A percentile compares a stretch with the other conserved stretches of the same genome.
These are phyloP conservation scores for Platyrinchus mystaceus DNA, from an alignment of 2,797 vertebrate genomes.

Conservation along the genomic window DNA sequence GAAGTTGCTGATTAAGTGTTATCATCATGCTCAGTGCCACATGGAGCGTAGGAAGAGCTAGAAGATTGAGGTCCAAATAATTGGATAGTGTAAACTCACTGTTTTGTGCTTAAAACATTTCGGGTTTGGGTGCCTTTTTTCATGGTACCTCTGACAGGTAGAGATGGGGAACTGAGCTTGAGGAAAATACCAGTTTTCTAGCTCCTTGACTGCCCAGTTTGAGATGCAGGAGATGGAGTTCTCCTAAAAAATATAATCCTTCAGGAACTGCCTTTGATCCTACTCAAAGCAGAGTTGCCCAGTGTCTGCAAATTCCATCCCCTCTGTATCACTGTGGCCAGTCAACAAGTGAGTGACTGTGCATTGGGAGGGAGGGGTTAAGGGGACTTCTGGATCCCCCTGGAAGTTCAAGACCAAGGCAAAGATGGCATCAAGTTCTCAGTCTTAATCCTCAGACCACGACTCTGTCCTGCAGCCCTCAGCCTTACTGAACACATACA, in stretches of 20 bases:
- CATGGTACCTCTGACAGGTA: rapidly evolving
- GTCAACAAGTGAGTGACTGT: neutral
- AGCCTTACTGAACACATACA: neutral
- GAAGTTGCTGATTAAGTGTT: neutral
- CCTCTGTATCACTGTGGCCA: neutral
- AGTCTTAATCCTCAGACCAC: neutral
- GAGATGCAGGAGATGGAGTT: neutral
- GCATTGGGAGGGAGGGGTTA: neutral
- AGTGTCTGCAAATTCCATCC: neutral
- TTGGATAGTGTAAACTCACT: neutral
- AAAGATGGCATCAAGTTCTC: neutral
- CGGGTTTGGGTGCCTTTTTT: neutral
- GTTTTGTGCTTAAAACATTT: neutral
- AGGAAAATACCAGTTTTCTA: neutral
- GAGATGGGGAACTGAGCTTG: neutral
- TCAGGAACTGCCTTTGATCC: neutral
- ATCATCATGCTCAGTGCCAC: rapidly evolving
- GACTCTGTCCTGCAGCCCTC: neutral
- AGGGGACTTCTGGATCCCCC: neutral
- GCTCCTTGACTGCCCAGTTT: neutral
- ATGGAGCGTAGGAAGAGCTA: neutral
- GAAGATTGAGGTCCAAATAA: neutral
- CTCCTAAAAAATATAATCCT: neutral
- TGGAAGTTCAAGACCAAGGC: neutral
- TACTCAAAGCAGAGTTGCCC: neutral